phyloP scores from a whole-genome alignment of 2,888 invertebrate genomes.

The Osedax frankpressi region DNA sequence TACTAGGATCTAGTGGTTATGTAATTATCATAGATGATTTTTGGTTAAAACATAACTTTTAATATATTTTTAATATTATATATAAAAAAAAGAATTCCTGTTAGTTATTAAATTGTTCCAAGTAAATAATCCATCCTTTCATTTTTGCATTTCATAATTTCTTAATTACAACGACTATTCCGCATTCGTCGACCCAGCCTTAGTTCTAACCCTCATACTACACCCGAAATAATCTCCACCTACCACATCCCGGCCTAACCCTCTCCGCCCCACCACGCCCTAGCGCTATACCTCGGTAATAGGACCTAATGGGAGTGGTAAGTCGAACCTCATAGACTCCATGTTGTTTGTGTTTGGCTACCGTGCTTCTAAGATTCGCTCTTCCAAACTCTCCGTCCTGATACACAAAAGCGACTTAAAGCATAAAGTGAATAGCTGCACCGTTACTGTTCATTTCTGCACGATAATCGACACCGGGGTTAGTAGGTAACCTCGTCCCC shows the following conservation, averaged over 20 bases:
- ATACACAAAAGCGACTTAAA: constrained; percentile 77
- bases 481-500: constrained; percentile 15
- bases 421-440: constrained; percentile 63
- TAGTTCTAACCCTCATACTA: too few relatives aligned
- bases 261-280: constrained; percentile 8
- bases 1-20: too few relatives aligned
- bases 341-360: constrained; percentile 98
- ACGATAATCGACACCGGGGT: constrained; percentile 47
- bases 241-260: neutral
- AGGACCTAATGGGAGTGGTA: constrained; percentile 97
- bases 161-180: too few relatives aligned
- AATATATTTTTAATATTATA: too few relatives aligned
- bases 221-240: too few relatives aligned
- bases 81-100: neutral
- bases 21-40: too few relatives aligned
- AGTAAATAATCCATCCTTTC: too few relatives aligned
- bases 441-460: constrained; percentile 76
- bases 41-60: too few relatives aligned
- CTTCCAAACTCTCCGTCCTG: constrained; percentile 81
- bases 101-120: neutral
- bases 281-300: constrained; percentile 64
- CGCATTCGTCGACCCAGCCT: too few relatives aligned
- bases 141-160: too few relatives aligned
- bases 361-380: constrained; percentile 81
- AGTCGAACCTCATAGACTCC: constrained; percentile 96